Conservation (phyloP, 2,113 vertebrate genomes). For the Campylorhamphus procurvoides region DNA sequence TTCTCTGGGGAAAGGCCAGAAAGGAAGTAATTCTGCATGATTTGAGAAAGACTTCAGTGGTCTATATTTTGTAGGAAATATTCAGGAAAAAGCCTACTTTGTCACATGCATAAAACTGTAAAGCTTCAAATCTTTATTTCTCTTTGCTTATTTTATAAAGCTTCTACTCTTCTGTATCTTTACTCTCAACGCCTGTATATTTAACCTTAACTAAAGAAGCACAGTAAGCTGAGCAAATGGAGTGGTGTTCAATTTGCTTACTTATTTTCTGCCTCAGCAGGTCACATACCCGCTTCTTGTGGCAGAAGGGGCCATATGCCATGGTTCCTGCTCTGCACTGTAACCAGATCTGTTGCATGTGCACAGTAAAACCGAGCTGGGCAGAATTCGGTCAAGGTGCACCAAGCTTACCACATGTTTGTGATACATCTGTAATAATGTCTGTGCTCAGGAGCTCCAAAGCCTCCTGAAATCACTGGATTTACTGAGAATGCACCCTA, state of each 20-base stretch:
- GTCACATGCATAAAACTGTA: not conserved
- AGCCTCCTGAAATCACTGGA: not conserved
- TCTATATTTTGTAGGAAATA: not conserved
- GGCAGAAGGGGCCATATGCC: not conserved
- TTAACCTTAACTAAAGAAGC: not conserved
- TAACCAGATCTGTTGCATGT: not conserved
- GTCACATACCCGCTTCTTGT: not conserved
- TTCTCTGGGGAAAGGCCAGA: not conserved
- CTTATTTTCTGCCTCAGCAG: constrained; percentile 33
- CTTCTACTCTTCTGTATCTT: not conserved
- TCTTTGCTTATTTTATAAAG: not conserved
- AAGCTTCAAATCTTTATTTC: not conserved
- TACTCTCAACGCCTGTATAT: not conserved
- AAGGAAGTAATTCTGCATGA: not conserved
- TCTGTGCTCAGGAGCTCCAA: not conserved
- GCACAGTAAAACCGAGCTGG: not conserved
- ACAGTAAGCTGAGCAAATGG: not conserved
- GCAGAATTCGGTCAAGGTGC: not conserved
- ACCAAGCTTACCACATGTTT: not conserved
- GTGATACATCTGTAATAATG: not conserved
- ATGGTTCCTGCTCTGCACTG: not conserved
- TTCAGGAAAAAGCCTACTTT: not conserved
- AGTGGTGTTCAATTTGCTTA: not conserved
- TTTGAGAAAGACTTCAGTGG: not conserved
- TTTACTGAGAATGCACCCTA: not conserved